A percentile compares a stretch with the other conserved stretches of the same genome.
phyloP scores from a whole-genome alignment of 2,888 invertebrate species.

The Teleiodes luculella region DNA sequence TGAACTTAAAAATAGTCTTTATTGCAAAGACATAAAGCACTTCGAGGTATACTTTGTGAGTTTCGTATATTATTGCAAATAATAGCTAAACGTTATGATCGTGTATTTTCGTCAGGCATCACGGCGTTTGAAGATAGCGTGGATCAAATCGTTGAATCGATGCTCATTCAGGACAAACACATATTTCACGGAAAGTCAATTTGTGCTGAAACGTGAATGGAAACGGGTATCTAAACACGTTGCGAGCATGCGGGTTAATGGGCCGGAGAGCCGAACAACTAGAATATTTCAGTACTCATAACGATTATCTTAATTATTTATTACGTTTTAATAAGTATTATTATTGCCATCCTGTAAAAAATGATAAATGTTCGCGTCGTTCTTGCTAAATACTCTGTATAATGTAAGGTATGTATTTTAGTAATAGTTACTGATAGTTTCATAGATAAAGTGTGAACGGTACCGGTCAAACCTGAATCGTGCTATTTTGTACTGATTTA shows the following conservation, averaged over 20 bases:
- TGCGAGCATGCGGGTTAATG: neutral
- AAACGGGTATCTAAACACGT: neutral
- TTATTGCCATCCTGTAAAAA: no score
- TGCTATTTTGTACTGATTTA: no score
- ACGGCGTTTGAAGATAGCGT: neutral
- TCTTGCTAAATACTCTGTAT: neutral
- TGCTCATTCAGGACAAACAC: constrained; percentile 4
- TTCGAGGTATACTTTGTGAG: no score
- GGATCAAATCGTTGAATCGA: constrained; percentile 2
- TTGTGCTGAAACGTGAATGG: neutral
- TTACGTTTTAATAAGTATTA: no score
- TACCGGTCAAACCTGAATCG: neutral
- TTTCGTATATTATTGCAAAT: constrained; percentile 1
- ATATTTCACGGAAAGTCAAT: neutral
- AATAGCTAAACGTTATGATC: constrained; percentile 2
- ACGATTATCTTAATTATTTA: no score
- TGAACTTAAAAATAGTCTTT: no score
- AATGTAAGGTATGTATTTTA: neutral
- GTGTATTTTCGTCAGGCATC: neutral
- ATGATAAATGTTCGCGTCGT: no score
- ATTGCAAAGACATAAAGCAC: no score
- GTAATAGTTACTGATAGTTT: neutral
- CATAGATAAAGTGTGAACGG: no score
- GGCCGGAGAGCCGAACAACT: neutral
- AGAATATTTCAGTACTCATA: neutral